Conservation (phyloP, 1,140 invertebrate genomes). For the Zelostemma sp. region DNA sequence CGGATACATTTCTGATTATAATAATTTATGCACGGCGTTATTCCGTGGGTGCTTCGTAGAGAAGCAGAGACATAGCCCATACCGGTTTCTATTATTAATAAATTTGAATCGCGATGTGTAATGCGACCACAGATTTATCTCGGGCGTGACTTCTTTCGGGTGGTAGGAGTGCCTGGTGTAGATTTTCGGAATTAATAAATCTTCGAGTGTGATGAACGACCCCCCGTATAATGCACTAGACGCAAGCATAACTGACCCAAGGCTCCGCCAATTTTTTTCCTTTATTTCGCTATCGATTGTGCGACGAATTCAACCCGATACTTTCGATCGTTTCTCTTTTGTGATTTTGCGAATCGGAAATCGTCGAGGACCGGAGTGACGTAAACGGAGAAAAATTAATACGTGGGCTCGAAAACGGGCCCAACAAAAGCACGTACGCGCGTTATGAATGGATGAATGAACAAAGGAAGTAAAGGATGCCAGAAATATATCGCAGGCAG, state of each 20-base stretch:
- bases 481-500: constrained; percentile 62
- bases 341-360: neutral
- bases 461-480: constrained; percentile 59
- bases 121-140: constrained; percentile 52
- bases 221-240: constrained; percentile 16
- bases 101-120: constrained; percentile 52
- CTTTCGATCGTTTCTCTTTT: neutral
- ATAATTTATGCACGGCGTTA: constrained; percentile 51
- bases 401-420: constrained; percentile 62
- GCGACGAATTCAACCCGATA: neutral
- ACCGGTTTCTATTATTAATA: constrained; percentile 55
- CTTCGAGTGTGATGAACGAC: constrained; percentile 43
- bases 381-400: constrained; percentile 69
- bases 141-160: constrained; percentile 45
- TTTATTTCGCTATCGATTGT: neutral
- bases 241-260: neutral
- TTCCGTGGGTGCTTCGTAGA: constrained; percentile 45
- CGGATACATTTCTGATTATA: constrained; percentile 52
- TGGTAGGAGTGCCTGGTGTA: constrained; percentile 46
- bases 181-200: constrained; percentile 49
- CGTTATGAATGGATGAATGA: constrained; percentile 66
- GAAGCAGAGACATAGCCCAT: constrained; percentile 45
- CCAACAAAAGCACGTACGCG: constrained; percentile 61
- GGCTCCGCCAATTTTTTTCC: neutral
- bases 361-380: too few relatives aligned